These are phyloP conservation scores for Oeneis ivallda DNA, from an alignment of 2,888 invertebrate genomes.

Conservation along the genomic window DNA sequence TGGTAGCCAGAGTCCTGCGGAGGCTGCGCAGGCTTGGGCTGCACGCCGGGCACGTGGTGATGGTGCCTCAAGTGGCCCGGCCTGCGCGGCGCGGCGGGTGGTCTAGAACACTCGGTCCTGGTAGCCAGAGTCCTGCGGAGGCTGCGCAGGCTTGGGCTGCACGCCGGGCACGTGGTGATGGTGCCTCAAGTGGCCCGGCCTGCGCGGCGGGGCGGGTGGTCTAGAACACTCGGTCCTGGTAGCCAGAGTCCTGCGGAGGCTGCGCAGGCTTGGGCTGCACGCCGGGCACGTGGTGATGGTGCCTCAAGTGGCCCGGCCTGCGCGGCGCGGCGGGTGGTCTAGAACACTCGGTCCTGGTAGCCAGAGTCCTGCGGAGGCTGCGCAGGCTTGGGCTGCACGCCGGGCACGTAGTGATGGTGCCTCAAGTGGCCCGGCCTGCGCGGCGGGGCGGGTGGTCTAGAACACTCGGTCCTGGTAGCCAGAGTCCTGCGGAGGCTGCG, in stretches of 20 bases:
- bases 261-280: slow-evolving; percentile 65
- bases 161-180: slow-evolving; percentile 83
- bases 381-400: too few relatives aligned
- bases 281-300: slow-evolving; percentile 84
- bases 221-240: slow-evolving; percentile 92
- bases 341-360: too few relatives aligned
- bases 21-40: slow-evolving; percentile 70
- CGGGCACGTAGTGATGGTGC: too few relatives aligned
- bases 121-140: slow-evolving; percentile 90
- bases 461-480: too few relatives aligned
- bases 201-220: slow-evolving; percentile 83
- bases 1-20: slow-evolving; percentile 92
- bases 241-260: slow-evolving; percentile 89
- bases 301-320: slow-evolving; percentile 87
- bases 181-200: slow-evolving; percentile 86
- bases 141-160: slow-evolving; percentile 66
- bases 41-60: slow-evolving; percentile 80
- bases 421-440: too few relatives aligned
- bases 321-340: slow-evolving; percentile 84
- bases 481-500: too few relatives aligned
- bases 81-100: slow-evolving; percentile 84
- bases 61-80: slow-evolving; percentile 87
- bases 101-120: slow-evolving; percentile 91
- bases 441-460: too few relatives aligned
- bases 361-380: too few relatives aligned